Base-by-base conservation (phyloP, 2,888 invertebrate species). In the Dascillus cervinus region DNA sequence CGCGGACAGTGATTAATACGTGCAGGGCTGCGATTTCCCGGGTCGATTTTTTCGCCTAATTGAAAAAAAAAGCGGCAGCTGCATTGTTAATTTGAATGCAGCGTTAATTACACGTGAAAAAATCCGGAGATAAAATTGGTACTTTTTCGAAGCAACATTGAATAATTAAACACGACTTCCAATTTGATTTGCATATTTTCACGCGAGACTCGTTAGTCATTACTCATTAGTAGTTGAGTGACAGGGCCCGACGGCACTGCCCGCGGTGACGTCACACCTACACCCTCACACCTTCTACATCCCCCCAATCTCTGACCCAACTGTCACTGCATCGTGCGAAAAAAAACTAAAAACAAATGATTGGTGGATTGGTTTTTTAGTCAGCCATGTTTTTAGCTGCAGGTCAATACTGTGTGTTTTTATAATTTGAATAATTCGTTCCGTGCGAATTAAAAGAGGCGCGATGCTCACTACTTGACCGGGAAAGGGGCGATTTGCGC, bases 181-280 rank as follows among this genome's bases (percentile, higher is more conserved):
- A 63, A 65, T 65, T 63, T 62, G 64, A 64, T 64, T 64, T 64
- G 64, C 63, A 65, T 65, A 64, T 64, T 64, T 63, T 60, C 62
- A 57, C 59, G 56, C 59, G 60, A 62, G 57, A 59, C 60, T 64
- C 64, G 64, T 65, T 64, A 64, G 64, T 64, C 64, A 64, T 64
- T 64, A 63, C 62, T 64, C 64, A 64, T 64, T 64, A 64, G 61
- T 55, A 55, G 52, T 56, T 60, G 58, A 57, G 58, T 60, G 61
- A 60, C 61, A 56, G 55, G 54, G 53, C 44, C 49, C 50, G 48
- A 38, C 46, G 44, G 47, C 44, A 37, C 45, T 46, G 47, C 46
- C 46, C 49, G 43, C 43, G 53, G 49, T 51, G 52, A 50, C 52
- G 49, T 45, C 46, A 44, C 43, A 43, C 32, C 8, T 17, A 17